A percentile compares a stretch with the other conserved stretches of the same genome.
These are phyloP conservation scores for Bombycilla garrulus DNA, from an alignment of 2,113 vertebrate species.

Conservation along the genomic window DNA sequence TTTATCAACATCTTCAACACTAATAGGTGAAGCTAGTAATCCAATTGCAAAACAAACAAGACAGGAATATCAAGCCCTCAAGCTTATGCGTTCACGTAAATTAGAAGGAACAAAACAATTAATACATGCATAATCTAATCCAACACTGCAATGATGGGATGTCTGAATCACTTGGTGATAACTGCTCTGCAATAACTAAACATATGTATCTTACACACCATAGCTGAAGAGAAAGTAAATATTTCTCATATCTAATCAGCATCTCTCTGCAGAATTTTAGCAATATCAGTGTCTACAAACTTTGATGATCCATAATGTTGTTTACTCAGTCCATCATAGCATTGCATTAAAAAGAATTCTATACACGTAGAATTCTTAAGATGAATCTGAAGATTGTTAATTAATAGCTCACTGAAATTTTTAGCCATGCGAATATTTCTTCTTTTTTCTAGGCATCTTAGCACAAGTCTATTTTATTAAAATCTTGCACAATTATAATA, in stretches of 20 bases:
- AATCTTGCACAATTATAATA: not conserved
- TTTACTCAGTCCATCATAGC: not conserved
- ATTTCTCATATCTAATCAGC: not conserved
- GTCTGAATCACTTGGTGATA: not conserved
- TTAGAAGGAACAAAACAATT: not conserved
- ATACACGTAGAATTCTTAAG: not conserved
- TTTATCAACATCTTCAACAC: not conserved
- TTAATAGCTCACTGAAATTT: not conserved
- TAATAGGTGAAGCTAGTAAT: not conserved
- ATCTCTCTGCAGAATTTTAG: not conserved
- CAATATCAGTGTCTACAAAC: not conserved
- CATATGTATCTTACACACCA: fast-evolving
- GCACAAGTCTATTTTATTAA: not conserved
- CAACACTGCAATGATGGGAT: not conserved
- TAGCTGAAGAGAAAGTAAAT: not conserved
- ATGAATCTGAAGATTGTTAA: not conserved
- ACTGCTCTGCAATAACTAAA: not conserved
- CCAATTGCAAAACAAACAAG: not conserved
- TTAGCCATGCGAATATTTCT: not conserved
- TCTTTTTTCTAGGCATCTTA: not conserved
- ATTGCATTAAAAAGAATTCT: not conserved
- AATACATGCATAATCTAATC: not conserved
- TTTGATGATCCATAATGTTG: not conserved
- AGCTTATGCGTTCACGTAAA: not conserved
- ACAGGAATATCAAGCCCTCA: not conserved